These are phyloP conservation scores for Unio delphinus DNA, from an alignment of 2,888 invertebrate genomes.

Conservation along the genomic window DNA sequence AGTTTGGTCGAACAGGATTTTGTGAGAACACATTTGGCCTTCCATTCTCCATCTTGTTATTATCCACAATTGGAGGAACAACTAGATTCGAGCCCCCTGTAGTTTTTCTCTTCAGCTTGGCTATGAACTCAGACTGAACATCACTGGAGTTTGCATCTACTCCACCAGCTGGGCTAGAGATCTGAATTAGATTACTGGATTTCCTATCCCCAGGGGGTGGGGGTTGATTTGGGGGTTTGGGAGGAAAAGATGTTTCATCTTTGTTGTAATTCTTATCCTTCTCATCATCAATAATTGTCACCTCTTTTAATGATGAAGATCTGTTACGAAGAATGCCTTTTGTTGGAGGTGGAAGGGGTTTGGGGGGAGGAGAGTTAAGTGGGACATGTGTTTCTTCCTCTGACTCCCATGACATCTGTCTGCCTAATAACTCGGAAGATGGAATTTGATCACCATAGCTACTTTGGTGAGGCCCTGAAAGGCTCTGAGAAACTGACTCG, in stretches of 20 bases:
- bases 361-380: constrained; percentile 12
- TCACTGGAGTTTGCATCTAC: constrained; percentile 26
- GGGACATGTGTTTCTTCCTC: not conserved
- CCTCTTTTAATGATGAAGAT: constrained; percentile 39
- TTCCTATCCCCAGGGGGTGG: constrained; percentile 16
- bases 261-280: constrained; percentile 10
- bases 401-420: constrained; percentile 1
- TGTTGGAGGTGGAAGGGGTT: constrained; percentile 20
- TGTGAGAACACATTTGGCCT: constrained; percentile 30
- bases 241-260: constrained; percentile 15
- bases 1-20: constrained; percentile 36
- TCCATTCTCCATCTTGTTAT: constrained; percentile 1
- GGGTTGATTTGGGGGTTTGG: constrained; percentile 32
- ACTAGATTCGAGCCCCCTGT: constrained; percentile 22
- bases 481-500: no score
- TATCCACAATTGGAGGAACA: constrained; percentile 27
- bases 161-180: constrained; percentile 2
- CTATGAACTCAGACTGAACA: constrained; percentile 60
- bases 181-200: constrained; percentile 2
- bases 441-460: no score
- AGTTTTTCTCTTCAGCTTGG: constrained; percentile 61
- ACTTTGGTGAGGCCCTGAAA: no score
- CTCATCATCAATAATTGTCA: constrained; percentile 33
- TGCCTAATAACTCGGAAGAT: not conserved
- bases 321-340: constrained; percentile 48